Percentiles rank a stretch among this genome's conserved stretches.
phyloP scores from a whole-genome alignment of 2,888 invertebrate species.

The Agrilus biguttatus region DNA sequence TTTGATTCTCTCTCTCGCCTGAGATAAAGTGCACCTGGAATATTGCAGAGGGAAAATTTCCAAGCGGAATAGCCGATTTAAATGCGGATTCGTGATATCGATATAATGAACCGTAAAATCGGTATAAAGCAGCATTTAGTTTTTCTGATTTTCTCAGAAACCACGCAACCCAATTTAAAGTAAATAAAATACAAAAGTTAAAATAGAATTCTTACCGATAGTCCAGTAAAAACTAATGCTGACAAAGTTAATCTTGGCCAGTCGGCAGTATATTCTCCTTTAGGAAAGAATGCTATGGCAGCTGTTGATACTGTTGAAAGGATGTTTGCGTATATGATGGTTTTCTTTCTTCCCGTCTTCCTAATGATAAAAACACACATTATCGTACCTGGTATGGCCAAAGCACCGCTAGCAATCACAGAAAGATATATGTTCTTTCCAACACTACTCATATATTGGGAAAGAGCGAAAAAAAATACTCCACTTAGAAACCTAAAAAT shows the following conservation, averaged over 20 bases:
- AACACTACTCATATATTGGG: slow-evolving; percentile 42
- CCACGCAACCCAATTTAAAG: too few species aligned
- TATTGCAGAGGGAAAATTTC: too few species aligned
- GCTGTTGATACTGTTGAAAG: slow-evolving; percentile 37
- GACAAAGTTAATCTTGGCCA: slow-evolving; percentile 44
- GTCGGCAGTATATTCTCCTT: slow-evolving; percentile 30
- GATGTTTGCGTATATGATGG: slow-evolving; percentile 35
- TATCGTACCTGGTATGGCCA: slow-evolving; percentile 39
- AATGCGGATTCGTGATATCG: too few species aligned
- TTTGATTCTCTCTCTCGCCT: too few species aligned
- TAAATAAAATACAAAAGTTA: background rate
- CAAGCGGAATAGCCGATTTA: too few species aligned
- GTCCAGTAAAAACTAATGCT: slow-evolving; percentile 47
- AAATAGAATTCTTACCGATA: slow-evolving; percentile 37
- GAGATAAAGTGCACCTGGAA: too few species aligned
- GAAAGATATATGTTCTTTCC: slow-evolving; percentile 40
- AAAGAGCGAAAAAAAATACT: slow-evolving; percentile 42
- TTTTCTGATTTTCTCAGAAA: background rate
- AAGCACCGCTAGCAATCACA: slow-evolving; percentile 37
- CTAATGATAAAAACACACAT: slow-evolving; percentile 36
- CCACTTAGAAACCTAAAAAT: slow-evolving; percentile 40
- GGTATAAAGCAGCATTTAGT: too few species aligned
- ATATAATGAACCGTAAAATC: too few species aligned
- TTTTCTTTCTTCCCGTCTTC: slow-evolving; percentile 35
- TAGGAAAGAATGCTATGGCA: slow-evolving; percentile 35